A percentile compares a stretch with the other conserved stretches of the same genome.
Evolutionary conservation across 2,113 vertebrate genomes (phyloP).

Genomic region (Gadus chalcogrammus): DNA sequence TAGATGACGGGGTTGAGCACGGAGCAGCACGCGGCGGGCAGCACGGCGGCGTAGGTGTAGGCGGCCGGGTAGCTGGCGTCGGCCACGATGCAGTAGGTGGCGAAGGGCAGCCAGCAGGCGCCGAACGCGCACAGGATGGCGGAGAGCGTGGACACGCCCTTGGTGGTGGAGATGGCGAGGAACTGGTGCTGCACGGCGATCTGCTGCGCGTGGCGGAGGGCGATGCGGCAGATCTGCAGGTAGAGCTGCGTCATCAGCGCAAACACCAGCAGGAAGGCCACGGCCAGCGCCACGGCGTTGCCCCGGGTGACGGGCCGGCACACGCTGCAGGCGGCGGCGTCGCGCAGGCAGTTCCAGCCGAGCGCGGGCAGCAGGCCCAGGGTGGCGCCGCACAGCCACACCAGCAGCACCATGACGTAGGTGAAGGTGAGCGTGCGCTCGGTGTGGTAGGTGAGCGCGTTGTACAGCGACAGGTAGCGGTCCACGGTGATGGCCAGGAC

Average conservation of each 20-base stretch:
- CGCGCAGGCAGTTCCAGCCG: slow-evolving; percentile 88
- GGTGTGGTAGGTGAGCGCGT: slow-evolving; percentile 90
- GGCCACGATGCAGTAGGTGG: slow-evolving; percentile 85
- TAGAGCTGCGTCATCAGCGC: slow-evolving; percentile 91
- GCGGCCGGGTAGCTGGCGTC: slow-evolving; percentile 82
- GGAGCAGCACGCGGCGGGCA: slow-evolving; percentile 85
- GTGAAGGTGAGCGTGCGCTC: slow-evolving; percentile 83
- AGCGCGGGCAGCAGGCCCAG: slow-evolving; percentile 81
- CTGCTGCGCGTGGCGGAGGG: slow-evolving; percentile 89
- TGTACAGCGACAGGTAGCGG: slow-evolving; percentile 88
- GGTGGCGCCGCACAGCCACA: slow-evolving; percentile 78
- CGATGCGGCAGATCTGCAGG: slow-evolving; percentile 89
- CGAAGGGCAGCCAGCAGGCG: slow-evolving; percentile 87
- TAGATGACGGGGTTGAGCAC: slow-evolving; percentile 91
- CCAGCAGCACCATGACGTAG: slow-evolving; percentile 77
- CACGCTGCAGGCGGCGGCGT: slow-evolving; percentile 81
- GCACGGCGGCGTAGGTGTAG: slow-evolving; percentile 85
- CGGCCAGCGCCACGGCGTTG: slow-evolving; percentile 84
- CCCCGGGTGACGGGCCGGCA: slow-evolving; percentile 84
- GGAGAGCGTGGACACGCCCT: slow-evolving; percentile 88
- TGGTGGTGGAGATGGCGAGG: slow-evolving; percentile 85
- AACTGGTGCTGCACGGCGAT: slow-evolving; percentile 92
- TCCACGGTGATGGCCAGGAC: slow-evolving; percentile 90
- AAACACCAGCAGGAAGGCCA: slow-evolving; percentile 85
- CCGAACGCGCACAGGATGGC: slow-evolving; percentile 87